Conservation (phyloP, 2,113 vertebrate species). For the Mustela lutreola region DNA sequence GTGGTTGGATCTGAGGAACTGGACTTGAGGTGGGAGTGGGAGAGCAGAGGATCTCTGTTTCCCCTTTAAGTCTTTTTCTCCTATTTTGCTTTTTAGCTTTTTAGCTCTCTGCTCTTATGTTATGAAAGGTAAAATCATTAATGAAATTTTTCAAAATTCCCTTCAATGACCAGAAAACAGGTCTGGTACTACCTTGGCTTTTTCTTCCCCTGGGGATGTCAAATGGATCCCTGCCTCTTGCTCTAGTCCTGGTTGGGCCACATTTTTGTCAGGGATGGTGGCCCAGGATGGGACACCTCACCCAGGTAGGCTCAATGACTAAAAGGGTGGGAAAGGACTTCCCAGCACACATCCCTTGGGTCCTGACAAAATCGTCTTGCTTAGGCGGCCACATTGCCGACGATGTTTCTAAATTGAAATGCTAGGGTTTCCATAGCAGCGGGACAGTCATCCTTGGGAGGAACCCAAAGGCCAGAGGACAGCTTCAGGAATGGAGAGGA, state of each 20-base stretch:
- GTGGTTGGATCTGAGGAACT: background rate
- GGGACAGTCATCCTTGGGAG: background rate
- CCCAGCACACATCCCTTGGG: background rate
- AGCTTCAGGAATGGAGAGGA: background rate
- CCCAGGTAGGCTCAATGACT: background rate
- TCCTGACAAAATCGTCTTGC: background rate
- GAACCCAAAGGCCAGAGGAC: background rate
- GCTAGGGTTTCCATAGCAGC: background rate
- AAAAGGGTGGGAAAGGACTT: background rate
- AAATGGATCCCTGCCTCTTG: background rate
- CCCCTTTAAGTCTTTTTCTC: background rate
- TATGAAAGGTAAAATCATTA: background rate
- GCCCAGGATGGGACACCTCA: background rate
- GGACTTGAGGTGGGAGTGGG: background rate
- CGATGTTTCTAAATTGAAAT: background rate
- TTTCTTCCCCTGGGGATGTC: background rate
- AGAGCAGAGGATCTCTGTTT: background rate
- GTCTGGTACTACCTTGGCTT: background rate
- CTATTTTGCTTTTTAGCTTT: background rate
- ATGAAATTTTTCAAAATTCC: background rate
- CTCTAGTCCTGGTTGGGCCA: background rate
- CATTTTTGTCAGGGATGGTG: background rate
- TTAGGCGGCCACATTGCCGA: background rate
- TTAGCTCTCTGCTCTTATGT: background rate
- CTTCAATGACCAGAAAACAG: background rate